phyloP scores from a whole-genome alignment of 2,797 vertebrate genomes.

The Choloepus didactylus region DNA sequence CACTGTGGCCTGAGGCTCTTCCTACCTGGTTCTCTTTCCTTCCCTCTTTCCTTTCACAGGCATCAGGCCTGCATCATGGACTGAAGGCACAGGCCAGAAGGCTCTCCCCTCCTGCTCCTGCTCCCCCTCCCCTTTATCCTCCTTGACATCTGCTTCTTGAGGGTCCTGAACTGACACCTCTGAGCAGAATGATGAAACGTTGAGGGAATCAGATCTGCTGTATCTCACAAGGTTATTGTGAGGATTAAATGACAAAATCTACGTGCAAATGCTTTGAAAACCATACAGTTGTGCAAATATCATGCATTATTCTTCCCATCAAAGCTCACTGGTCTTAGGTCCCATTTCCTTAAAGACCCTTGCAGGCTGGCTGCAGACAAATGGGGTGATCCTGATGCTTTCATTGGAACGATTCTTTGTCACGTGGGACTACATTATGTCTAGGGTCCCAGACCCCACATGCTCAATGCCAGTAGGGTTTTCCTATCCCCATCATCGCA shows the following conservation, averaged over 20 bases:
- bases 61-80: fast-evolving
- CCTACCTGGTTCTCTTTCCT: neutral
- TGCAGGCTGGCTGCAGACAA: fast-evolving
- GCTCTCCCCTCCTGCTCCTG: neutral
- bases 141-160: neutral
- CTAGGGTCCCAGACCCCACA: neutral
- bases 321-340: neutral
- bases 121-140: too few relatives aligned
- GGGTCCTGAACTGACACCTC: neutral
- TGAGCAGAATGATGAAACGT: neutral
- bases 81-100: too few relatives aligned
- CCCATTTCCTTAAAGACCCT: neutral
- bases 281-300: fast-evolving
- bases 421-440: fast-evolving
- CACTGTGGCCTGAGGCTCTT: too few relatives aligned
- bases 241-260: neutral
- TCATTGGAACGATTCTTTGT: neutral
- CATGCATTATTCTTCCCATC: fast-evolving
- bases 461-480: neutral
- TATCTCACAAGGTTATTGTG: neutral
- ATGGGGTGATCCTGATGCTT: fast-evolving
- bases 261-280: fast-evolving
- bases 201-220: neutral
- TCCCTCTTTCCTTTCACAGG: neutral
- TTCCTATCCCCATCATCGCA: fast-evolving